A percentile compares a stretch with the other conserved stretches of the same genome.
These are phyloP conservation scores for Serilophus lunatus DNA, from an alignment of 2,113 vertebrate genomes.

Conservation along the genomic window DNA sequence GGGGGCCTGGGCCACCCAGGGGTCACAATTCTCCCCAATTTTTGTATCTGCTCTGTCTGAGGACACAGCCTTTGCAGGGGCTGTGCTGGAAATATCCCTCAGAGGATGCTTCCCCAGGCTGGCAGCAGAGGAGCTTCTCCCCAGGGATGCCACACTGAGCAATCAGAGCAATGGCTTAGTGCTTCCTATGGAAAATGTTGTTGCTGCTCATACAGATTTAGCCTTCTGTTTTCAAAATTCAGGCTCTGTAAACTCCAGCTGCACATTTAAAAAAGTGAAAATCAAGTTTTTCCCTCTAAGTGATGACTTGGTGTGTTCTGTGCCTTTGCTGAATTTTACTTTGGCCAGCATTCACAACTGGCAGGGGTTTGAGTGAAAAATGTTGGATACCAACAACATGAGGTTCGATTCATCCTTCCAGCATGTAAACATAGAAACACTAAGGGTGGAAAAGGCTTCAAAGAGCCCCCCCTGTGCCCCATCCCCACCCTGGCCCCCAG, in stretches of 20 bases:
- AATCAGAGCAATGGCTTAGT: fast-evolving
- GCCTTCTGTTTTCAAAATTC: not conserved
- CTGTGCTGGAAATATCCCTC: not conserved
- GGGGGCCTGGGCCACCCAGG: not conserved
- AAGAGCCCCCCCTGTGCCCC: fast-evolving
- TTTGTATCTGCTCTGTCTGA: not conserved
- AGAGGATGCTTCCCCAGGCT: fast-evolving
- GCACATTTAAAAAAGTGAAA: not conserved
- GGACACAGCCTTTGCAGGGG: not conserved
- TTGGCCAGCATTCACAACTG: not conserved
- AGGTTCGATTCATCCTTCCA: not conserved
- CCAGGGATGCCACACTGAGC: not conserved
- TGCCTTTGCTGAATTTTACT: not conserved
- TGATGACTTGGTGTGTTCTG: no score
- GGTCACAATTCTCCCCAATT: not conserved
- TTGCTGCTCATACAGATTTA: no score
- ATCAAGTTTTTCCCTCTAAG: not conserved
- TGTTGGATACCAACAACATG: not conserved
- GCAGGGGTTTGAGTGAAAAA: not conserved
- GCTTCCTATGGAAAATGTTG: not conserved
- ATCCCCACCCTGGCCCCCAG: not conserved
- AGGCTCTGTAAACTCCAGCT: not conserved
- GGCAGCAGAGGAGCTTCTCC: not conserved
- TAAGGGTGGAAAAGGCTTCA: not conserved
- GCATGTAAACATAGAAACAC: not conserved